These are phyloP conservation scores for Silvanus unidentatus DNA, from an alignment of 2,888 invertebrate species.

Conservation along the genomic window DNA sequence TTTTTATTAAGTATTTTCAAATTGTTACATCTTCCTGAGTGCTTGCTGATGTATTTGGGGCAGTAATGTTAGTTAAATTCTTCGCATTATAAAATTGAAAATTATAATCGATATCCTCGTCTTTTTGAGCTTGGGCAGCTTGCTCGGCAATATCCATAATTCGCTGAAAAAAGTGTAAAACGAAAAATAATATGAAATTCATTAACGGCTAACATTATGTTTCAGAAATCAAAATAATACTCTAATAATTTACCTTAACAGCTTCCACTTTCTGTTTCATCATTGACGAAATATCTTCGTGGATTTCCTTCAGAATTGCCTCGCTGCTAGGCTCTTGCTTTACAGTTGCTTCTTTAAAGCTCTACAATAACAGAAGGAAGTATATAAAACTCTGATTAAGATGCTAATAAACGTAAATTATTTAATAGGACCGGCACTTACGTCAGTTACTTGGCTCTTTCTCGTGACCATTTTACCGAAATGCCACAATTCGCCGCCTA, in stretches of 20 bases:
- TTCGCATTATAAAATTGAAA: constrained; percentile 68
- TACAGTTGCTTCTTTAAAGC: constrained; percentile 70
- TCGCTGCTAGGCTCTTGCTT: constrained; percentile 73
- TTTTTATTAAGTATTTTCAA: background rate
- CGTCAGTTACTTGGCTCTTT: constrained; percentile 71
- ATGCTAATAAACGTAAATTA: background rate
- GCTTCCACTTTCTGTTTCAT: constrained; percentile 85
- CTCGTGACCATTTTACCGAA: constrained; percentile 76
- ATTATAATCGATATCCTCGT: constrained; percentile 50
- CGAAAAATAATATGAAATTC: background rate
- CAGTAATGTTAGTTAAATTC: constrained; percentile 51
- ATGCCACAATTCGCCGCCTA: constrained; percentile 73
- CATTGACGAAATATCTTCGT: constrained; percentile 79
- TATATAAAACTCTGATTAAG: constrained; percentile 7
- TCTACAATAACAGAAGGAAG: too few species aligned
- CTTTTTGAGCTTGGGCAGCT: constrained; percentile 61
- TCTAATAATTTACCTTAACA: constrained; percentile 56
- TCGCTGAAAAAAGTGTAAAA: constrained; percentile 50
- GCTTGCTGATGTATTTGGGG: constrained; percentile 49
- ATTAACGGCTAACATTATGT: background rate
- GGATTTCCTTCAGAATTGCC: constrained; percentile 74
- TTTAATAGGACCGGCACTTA: constrained; percentile 43
- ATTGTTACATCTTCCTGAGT: constrained; percentile 9
- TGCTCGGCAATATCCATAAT: constrained; percentile 87
- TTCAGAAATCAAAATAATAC: background rate